Conservation (phyloP, 2,113 vertebrate genomes). For the Pangasianodon gigas region DNA sequence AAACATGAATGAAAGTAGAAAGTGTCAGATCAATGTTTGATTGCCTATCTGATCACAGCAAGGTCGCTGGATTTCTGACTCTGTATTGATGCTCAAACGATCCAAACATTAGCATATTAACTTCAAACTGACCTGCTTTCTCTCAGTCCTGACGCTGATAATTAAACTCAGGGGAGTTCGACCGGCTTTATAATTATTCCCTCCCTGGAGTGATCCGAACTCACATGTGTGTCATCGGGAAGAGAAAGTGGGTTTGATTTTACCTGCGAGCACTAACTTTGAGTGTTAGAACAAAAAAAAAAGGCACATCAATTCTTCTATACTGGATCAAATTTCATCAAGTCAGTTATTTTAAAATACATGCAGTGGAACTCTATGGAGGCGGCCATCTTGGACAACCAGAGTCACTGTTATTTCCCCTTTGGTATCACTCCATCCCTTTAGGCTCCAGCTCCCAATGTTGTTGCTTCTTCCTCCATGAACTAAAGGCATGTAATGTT, state of each 20-base stretch:
- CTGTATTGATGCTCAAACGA: conserved; percentile 41
- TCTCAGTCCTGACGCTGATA: conserved; percentile 47
- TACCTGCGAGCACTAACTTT: conserved; percentile 35
- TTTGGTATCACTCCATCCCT: neutral
- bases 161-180: conserved; percentile 54
- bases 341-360: neutral
- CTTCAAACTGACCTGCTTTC: conserved; percentile 58
- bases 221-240: conserved; percentile 51
- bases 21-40: neutral
- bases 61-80: neutral
- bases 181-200: conserved; percentile 50
- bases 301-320: neutral
- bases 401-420: neutral
- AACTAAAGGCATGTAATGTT: neutral
- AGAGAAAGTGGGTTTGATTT: conserved; percentile 41
- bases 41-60: neutral
- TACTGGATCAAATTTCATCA: neutral
- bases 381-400: neutral
- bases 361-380: neutral
- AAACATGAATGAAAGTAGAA: neutral
- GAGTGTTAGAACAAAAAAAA: neutral
- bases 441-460: neutral
- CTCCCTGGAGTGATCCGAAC: conserved; percentile 52
- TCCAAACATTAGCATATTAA: conserved; percentile 52
- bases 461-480: neutral